Evolutionary conservation across 2,113 vertebrate genomes (phyloP).

Genomic region (Scolopax mira): DNA sequence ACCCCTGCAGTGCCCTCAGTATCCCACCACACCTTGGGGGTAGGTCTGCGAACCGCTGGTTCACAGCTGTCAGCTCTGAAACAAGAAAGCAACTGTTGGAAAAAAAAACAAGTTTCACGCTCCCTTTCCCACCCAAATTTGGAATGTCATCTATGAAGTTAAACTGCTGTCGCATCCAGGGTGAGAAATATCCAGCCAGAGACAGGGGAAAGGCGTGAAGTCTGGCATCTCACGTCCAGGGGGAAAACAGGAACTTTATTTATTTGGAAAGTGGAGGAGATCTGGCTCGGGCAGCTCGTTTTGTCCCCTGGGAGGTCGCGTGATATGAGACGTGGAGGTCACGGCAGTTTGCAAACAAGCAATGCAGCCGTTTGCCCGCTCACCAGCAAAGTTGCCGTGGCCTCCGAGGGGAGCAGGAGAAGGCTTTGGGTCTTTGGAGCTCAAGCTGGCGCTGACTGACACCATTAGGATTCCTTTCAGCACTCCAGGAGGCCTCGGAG

Average conservation of each 20-base stretch:
- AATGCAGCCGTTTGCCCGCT: neutral
- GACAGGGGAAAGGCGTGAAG: rapidly evolving
- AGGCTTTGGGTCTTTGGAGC: neutral
- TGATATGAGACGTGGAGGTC: neutral
- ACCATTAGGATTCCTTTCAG: neutral
- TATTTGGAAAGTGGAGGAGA: neutral
- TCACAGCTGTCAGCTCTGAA: neutral
- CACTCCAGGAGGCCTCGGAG: neutral
- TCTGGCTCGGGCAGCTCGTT: neutral
- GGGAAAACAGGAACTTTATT: neutral
- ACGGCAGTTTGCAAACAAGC: neutral
- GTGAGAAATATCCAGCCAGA: neutral
- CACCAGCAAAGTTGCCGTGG: neutral
- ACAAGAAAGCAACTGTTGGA: neutral
- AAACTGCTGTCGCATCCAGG: neutral
- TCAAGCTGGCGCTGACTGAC: neutral
- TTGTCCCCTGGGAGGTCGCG: neutral
- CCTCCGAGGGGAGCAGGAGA: neutral
- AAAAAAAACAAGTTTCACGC: neutral
- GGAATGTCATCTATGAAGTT: neutral
- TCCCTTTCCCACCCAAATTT: neutral
- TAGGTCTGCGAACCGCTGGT: neutral
- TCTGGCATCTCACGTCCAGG: neutral
- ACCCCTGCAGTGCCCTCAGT: neutral
- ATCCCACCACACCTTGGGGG: neutral